Base-by-base conservation (phyloP, 2,888 invertebrate genomes). In the Tipula vernalis region DNA sequence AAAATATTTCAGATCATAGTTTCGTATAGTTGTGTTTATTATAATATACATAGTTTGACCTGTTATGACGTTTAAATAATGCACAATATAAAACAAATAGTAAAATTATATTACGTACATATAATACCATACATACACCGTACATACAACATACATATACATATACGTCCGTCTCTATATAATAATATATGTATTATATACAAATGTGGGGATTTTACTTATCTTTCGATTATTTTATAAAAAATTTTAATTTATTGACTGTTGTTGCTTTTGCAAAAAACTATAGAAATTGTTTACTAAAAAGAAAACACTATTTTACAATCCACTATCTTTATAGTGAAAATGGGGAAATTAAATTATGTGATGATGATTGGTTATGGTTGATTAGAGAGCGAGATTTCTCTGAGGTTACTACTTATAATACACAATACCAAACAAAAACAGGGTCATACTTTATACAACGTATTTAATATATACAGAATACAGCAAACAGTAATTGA, bases 11-110 rank as follows among this genome's bases (percentile, higher is more conserved):
- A 71, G 28, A 28, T 71, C 71, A 71, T 71, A 71, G 71, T 71
- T 71, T 71, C 3, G 71, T 71, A 28, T 2, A 71, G 18, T 71
- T 71, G 71, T 71, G 71, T 71, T n/a, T 51, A 51, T 51, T 57
- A 71, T 28, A 71, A 8, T 28, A 71, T n/a, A n/a, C n/a, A n/a
- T 28, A 71, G 71, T 71, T 71, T 71, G 71, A 71, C 71, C 71
- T 71, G 71, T 71, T 71, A 71, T 71, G 71, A 71, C 71, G 71
- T 71, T 71, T 71, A 71, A 71, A 71, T 71, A 71, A 71, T 71
- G 28, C 71, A 71, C 71, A 71, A 71, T 71, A 71, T 10, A 71
- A 28, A 71, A 71, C 71, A 71, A 71, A 71, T 71, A 71, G 28
- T 71, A 71, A 71, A 71, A 71, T 28, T 71, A 71, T 12, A 71